Percentiles rank a stretch among this genome's conserved stretches.
phyloP scores from a whole-genome alignment of 2,888 invertebrate genomes.

The Phortica okadai region DNA sequence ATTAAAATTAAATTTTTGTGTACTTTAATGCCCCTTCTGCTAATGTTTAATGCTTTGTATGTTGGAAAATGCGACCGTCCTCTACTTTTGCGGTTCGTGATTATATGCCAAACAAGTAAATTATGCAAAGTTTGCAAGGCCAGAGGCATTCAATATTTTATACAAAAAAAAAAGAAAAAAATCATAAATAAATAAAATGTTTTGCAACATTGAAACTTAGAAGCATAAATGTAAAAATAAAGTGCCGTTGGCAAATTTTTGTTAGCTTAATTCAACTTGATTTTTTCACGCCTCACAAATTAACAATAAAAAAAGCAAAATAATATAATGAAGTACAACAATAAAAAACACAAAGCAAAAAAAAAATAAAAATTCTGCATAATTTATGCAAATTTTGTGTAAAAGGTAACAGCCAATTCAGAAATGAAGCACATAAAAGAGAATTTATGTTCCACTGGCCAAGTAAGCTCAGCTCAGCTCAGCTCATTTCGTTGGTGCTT shows the following conservation, averaged over 20 bases:
- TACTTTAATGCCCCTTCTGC: too few species aligned
- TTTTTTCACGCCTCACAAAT: neutral
- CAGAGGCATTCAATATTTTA: too few species aligned
- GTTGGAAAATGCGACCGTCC: too few species aligned
- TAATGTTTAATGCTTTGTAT: too few species aligned
- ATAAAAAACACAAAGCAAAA: neutral
- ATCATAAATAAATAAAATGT: too few species aligned
- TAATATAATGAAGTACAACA: too few species aligned
- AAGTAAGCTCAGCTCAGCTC: constrained; percentile 33
- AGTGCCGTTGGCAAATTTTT: neutral
- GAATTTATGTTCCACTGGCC: constrained; percentile 8
- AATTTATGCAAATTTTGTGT: neutral
- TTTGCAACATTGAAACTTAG: too few species aligned
- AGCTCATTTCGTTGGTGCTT: constrained; percentile 41
- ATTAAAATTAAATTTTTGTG: too few species aligned
- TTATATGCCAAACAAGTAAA: too few species aligned
- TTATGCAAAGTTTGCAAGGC: too few species aligned
- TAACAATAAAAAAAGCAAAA: neutral
- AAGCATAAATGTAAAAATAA: neutral
- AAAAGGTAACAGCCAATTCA: neutral
- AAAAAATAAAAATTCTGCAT: neutral
- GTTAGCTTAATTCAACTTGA: neutral
- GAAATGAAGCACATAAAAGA: constrained; percentile 44
- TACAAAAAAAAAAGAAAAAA: too few species aligned
- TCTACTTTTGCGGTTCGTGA: too few species aligned